Evolutionary conservation across 2,888 invertebrate species (phyloP).

Genomic region (Panzeria rudis): DNA sequence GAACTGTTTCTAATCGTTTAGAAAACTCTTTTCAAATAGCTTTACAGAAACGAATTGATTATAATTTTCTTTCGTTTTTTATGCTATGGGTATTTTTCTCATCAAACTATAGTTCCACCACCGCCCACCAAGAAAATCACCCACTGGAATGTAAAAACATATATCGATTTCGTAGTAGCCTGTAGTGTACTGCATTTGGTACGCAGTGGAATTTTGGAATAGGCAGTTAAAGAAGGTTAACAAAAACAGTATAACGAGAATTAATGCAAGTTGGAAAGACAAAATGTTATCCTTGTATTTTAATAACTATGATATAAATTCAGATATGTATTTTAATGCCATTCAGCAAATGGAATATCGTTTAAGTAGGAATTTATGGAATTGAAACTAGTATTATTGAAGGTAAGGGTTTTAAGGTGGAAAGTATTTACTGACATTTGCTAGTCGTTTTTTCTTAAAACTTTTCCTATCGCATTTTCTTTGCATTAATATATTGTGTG

Average conservation of each 20-base stretch:
- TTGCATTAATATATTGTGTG: too few species aligned
- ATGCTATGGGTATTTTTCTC: slow-evolving; percentile 38
- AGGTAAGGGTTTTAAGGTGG: too few species aligned
- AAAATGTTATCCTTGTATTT: not conserved
- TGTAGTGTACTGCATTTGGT: slow-evolving; percentile 35
- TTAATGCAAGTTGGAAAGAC: not conserved
- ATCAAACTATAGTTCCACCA: slow-evolving; percentile 44
- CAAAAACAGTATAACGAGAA: not conserved
- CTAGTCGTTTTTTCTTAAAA: too few species aligned
- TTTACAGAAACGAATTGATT: slow-evolving; percentile 67
- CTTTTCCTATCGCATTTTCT: too few species aligned
- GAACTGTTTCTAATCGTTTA: slow-evolving; percentile 70
- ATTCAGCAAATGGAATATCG: not conserved
- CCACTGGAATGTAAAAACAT: slow-evolving; percentile 57
- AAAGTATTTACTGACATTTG: too few species aligned
- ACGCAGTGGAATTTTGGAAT: slow-evolving; percentile 12
- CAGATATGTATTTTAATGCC: too few species aligned
- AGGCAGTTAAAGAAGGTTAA: not conserved
- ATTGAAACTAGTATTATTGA: too few species aligned
- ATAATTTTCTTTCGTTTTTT: slow-evolving; percentile 37
- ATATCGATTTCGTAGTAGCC: slow-evolving; percentile 55
- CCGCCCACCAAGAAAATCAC: slow-evolving; percentile 62
- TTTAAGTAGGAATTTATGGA: too few species aligned
- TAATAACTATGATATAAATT: too few species aligned
- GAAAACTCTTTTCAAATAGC: slow-evolving; percentile 70